A percentile compares a stretch with the other conserved stretches of the same genome.
Conservation (phyloP, 2,113 vertebrate genomes). For the Nycticebus coucang region DNA sequence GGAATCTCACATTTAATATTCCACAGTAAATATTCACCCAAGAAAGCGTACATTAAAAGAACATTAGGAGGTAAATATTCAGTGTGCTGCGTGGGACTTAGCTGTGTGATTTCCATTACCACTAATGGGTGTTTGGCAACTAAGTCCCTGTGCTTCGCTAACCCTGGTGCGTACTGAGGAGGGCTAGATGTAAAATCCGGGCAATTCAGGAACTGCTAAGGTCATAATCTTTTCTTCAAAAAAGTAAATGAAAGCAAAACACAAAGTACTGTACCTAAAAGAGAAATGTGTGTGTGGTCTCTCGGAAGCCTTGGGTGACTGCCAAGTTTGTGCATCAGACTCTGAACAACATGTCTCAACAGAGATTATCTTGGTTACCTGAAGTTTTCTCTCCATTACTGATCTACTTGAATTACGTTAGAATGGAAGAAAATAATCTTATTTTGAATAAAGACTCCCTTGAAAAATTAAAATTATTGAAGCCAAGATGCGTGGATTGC, state of each 20-base stretch:
- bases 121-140: conserved; percentile 62
- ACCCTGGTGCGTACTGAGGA: conserved; percentile 42
- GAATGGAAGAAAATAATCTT: background rate
- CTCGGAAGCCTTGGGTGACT: background rate
- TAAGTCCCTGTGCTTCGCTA: conserved; percentile 47
- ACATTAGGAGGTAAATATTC: conserved; percentile 73
- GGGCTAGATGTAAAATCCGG: conserved; percentile 1
- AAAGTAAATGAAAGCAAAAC: conserved; percentile 29
- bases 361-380: background rate
- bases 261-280: background rate
- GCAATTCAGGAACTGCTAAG: background rate
- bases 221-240: background rate
- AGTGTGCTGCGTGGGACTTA: background rate
- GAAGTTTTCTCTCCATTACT: background rate
- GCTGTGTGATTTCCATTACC: conserved; percentile 57
- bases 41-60: conserved; percentile 77
- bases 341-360: background rate
- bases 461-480: conserved; percentile 19
- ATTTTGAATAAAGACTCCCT: background rate
- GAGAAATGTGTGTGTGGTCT: background rate
- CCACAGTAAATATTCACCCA: conserved; percentile 78
- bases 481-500: too few species aligned
- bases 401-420: background rate
- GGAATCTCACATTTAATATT: conserved; percentile 75
- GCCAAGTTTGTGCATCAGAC: background rate